phyloP scores from a whole-genome alignment of 1,140 invertebrate species.

The Drosophila chauvacae region DNA sequence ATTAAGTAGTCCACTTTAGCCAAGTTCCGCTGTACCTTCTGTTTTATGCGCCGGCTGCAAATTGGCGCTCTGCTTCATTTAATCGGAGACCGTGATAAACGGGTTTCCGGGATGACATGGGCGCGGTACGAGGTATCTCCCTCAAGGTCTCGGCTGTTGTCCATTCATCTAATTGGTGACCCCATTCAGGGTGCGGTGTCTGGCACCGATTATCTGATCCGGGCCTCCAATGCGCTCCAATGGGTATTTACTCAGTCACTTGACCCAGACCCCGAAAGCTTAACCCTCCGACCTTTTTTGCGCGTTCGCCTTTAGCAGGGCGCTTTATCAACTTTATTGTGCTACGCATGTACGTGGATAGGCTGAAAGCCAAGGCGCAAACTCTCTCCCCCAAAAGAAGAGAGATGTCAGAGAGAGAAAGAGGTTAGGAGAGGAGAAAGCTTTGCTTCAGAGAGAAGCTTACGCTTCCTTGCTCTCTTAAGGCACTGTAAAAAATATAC shows the following conservation, averaged over 20 bases:
- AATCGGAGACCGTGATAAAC: constrained; percentile 40
- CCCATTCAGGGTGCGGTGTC: constrained; percentile 29
- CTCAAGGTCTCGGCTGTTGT: constrained; percentile 36
- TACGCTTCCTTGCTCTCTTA: background rate
- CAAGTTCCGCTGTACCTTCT: constrained; percentile 9
- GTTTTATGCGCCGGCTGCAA: constrained; percentile 29
- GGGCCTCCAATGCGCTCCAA: constrained; percentile 17
- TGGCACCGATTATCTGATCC: constrained; percentile 28
- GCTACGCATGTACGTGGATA: constrained; percentile 56
- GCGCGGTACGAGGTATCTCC: constrained; percentile 9
- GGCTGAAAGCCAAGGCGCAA: constrained; percentile 25
- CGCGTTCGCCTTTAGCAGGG: constrained; percentile 29
- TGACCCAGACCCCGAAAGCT: constrained; percentile 44
- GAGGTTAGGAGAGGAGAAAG: background rate
- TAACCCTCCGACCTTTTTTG: constrained; percentile 43
- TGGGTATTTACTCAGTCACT: constrained; percentile 17
- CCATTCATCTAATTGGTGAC: constrained; percentile 39
- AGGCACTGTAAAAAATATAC: background rate
- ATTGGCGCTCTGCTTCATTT: constrained; percentile 9
- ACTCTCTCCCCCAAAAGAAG: constrained; percentile 1
- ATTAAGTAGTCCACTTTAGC: background rate
- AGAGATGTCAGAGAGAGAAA: constrained; percentile 14
- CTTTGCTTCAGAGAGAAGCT: constrained; percentile 26
- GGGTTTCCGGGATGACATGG: constrained; percentile 36
- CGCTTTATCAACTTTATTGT: constrained; percentile 71